A percentile compares a stretch with the other conserved stretches of the same genome.
These are phyloP conservation scores for Crypturellus undulatus DNA, from an alignment of 2,113 vertebrate genomes.

Conservation along the genomic window DNA sequence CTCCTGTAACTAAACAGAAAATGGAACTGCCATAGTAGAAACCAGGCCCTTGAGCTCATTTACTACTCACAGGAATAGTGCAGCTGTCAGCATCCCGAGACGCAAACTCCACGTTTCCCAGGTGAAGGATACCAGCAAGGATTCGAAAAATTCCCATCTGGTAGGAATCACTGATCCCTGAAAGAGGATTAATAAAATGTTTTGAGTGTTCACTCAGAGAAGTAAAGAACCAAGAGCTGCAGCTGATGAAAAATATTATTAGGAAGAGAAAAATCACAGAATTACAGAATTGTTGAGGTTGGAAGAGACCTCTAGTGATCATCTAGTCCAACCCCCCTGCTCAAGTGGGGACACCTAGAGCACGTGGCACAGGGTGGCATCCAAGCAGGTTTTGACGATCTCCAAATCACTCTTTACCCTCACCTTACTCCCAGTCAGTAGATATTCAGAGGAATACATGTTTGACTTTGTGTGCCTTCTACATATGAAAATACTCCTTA, in stretches of 20 bases:
- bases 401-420: no score
- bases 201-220: neutral
- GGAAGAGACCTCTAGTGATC: no score
- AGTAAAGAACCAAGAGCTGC: neutral
- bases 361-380: no score
- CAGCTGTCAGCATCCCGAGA: slow-evolving; percentile 96
- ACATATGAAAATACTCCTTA: no score
- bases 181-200: neutral
- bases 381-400: no score
- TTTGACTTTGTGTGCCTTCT: no score
- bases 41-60: neutral
- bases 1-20: neutral
- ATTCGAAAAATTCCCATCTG: slow-evolving; percentile 97
- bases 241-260: neutral
- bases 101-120: slow-evolving; percentile 93
- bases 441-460: no score
- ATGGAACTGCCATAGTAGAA: neutral
- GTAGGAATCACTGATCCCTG: slow-evolving; percentile 93
- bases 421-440: no score
- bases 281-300: no score
- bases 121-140: slow-evolving; percentile 94
- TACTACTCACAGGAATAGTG: slow-evolving; percentile 85
- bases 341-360: no score
- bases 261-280: neutral
- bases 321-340: no score